A percentile compares a stretch with the other conserved stretches of the same genome.
Evolutionary conservation across 2,113 vertebrate genomes (phyloP).

Genomic region (Halichoeres trimaculatus): DNA sequence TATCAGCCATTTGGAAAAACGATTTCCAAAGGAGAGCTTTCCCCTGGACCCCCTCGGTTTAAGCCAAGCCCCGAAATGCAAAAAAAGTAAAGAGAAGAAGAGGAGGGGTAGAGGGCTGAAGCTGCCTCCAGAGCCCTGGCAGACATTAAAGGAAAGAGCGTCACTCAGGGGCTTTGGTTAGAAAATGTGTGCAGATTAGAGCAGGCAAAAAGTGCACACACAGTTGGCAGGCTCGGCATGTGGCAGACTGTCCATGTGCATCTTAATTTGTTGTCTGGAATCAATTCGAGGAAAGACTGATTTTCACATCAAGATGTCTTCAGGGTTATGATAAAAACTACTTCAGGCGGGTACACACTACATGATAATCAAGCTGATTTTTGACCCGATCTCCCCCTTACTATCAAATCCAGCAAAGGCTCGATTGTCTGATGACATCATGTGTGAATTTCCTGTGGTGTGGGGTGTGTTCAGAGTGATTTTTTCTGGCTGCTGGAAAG

Average conservation of each 20-base stretch:
- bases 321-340: neutral
- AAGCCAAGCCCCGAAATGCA: too few species aligned
- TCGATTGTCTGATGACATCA: too few species aligned
- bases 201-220: slow-evolving; percentile 21
- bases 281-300: neutral
- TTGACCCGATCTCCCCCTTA: too few species aligned
- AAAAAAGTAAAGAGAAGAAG: slow-evolving; percentile 1
- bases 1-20: too few species aligned
- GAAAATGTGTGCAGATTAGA: slow-evolving; percentile 17
- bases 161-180: slow-evolving; percentile 26
- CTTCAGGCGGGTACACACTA: too few species aligned
- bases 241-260: neutral
- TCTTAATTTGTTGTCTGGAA: slow-evolving; percentile 1
- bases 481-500: too few species aligned
- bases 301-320: neutral
- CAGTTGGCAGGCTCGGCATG: slow-evolving; percentile 7
- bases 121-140: slow-evolving; percentile 22
- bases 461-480: too few species aligned
- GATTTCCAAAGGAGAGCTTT: too few species aligned
- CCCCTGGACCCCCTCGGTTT: too few species aligned
- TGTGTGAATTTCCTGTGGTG: too few species aligned
- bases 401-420: too few species aligned
- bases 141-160: slow-evolving; percentile 27
- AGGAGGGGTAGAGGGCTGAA: slow-evolving; percentile 7
- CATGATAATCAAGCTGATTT: too few species aligned